These are phyloP conservation scores for Neopelma chrysocephalum DNA, from an alignment of 2,797 vertebrate genomes.

Conservation along the genomic window DNA sequence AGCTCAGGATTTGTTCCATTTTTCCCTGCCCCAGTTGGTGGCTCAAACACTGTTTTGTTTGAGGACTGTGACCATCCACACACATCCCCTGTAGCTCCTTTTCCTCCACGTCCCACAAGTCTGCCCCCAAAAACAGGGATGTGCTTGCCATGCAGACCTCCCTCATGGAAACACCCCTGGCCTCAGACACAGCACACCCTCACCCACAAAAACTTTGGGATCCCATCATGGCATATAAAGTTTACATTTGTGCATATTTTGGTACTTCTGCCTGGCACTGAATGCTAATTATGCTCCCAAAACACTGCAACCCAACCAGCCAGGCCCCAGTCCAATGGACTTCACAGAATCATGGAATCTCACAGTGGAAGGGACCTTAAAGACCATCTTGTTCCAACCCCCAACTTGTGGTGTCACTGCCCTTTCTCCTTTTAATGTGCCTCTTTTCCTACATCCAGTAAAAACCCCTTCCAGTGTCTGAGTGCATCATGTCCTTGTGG, in stretches of 20 bases:
- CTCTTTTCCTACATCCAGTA: neutral
- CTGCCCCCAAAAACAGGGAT: neutral
- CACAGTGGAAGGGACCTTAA: neutral
- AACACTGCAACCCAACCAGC: neutral
- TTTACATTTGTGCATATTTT: neutral
- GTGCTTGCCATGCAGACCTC: neutral
- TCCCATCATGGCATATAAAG: neutral
- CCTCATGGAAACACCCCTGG: fast-evolving
- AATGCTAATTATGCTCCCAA: neutral
- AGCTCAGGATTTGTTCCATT: neutral
- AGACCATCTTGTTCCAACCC: neutral
- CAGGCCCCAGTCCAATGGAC: neutral
- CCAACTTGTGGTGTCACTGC: neutral
- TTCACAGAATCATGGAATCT: fast-evolving
- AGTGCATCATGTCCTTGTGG: fast-evolving
- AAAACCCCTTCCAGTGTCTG: neutral
- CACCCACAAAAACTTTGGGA: neutral
- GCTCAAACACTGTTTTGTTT: neutral
- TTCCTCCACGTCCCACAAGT: fast-evolving
- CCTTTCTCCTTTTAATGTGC: neutral
- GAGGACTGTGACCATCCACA: neutral
- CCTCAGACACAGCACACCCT: neutral
- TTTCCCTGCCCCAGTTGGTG: neutral
- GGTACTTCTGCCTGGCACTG: neutral
- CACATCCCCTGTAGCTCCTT: fast-evolving